These are phyloP conservation scores for Lymantria dispar DNA, from an alignment of 2,888 invertebrate genomes.

Conservation along the genomic window DNA sequence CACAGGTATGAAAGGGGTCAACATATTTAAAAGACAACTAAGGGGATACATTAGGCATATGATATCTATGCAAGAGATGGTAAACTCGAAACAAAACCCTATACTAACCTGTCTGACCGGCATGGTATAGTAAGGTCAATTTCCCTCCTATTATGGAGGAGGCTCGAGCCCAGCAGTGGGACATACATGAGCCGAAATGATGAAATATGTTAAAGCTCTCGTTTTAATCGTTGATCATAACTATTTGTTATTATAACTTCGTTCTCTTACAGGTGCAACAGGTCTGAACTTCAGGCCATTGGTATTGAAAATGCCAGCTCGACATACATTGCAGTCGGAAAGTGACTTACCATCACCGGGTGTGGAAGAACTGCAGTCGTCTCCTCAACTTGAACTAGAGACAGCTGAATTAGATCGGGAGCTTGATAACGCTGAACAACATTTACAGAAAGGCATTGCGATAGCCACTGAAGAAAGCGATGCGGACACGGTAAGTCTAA, in stretches of 20 bases:
- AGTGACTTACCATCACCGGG: conserved; percentile 44
- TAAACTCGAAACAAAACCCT: no score
- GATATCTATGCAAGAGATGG: no score
- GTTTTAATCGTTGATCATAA: neutral
- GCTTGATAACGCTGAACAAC: conserved; percentile 60
- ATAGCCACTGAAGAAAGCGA: conserved; percentile 75
- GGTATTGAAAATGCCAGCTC: conserved; percentile 61
- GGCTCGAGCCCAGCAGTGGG: no score
- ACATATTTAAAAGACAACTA: no score
- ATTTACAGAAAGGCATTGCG: conserved; percentile 58
- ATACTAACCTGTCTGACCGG: no score
- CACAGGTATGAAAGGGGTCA: no score
- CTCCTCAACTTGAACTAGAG: conserved; percentile 64
- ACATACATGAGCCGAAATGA: no score
- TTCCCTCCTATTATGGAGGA: no score
- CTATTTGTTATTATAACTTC: neutral
- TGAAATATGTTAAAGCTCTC: no score
- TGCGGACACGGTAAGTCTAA: conserved; percentile 65
- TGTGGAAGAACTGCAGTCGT: conserved; percentile 61
- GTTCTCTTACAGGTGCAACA: conserved; percentile 27
- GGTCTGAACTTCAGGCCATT: conserved; percentile 60
- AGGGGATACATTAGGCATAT: no score
- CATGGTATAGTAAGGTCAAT: no score
- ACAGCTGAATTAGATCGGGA: conserved; percentile 60
- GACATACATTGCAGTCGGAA: conserved; percentile 42